Evolutionary conservation across 2,113 vertebrate genomes (phyloP), one percentile per base, ranked within the genome.

Genomic region (Heptranchias perlo): DNA sequence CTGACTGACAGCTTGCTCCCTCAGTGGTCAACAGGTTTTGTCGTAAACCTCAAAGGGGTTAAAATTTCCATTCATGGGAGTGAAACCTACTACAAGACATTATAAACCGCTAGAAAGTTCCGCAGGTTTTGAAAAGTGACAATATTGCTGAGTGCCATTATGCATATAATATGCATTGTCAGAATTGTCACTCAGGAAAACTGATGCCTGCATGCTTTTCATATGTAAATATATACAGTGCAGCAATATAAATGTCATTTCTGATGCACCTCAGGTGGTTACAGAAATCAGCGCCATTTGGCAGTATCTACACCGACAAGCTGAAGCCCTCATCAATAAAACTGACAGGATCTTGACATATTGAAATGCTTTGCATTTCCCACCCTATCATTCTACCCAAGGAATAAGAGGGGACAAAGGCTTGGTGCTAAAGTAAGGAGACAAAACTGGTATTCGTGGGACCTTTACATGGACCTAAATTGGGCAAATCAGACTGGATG

Each of bases 201-300:
- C 44, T 31, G 65, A 95, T 18, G 39, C 44, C 47, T 67, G 65
- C 65, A 67, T 67, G 93, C 64, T 47, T 69, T 67, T 95, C 64
- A 95, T 47, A 52, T 95, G 93, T 35, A 95, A 69, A 95, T 95
- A 95, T 35, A 65, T 95, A 35, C 64, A 69, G 65, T 49, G 65
- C 93, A 49, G 93, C 64, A 49, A 69, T 69, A 95, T 69, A 69
- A 95, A 95, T 69, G 93, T 95, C 44, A 69, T 95, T 95, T 69
- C 64, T 69, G 93, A 69, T 95, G 64, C 62, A 69, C 64, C 65
- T 95, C 64, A 69, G 93, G 61, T 95, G 93, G 44, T 69, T 69
- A 11, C 28, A 95, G 44, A 69, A 67, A 65, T 61, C 64, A 95
- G 23, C 6, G 23, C 39, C 39, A 95, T 95, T 67, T 95, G 23